phyloP scores from a whole-genome alignment of 92 coral and sea anemone genomes.

The Zoanthus gigantus region DNA sequence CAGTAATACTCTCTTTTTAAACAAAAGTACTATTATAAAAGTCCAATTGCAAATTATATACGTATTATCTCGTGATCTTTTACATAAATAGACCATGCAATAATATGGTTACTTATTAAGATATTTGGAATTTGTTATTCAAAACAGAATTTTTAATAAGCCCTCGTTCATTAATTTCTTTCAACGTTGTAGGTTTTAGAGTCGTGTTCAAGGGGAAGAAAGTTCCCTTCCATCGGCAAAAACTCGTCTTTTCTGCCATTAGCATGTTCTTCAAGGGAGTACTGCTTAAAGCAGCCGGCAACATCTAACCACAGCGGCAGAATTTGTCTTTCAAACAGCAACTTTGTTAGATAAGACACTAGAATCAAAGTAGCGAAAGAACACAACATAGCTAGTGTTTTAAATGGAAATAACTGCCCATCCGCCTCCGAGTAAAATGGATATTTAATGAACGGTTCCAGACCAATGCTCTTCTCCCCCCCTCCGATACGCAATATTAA shows the following conservation, averaged over 20 bases:
- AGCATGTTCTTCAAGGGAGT: constrained; percentile 39
- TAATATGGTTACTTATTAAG: no score
- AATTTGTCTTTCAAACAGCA: constrained; percentile 68
- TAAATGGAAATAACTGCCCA: constrained; percentile 93
- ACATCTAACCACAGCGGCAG: constrained; percentile 74
- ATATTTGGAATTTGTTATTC: no score
- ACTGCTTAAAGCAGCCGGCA: constrained; percentile 76
- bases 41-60: no score
- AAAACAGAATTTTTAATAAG: no score
- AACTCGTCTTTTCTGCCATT: background rate
- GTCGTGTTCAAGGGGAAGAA: background rate
- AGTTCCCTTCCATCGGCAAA: constrained; percentile 39
- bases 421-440: constrained; percentile 76
- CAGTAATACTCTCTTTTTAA: no score
- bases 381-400: constrained; percentile 87
- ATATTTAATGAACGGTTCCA: constrained; percentile 77
- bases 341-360: constrained; percentile 75
- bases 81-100: no score
- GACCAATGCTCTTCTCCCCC: constrained; percentile 78
- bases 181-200: no score
- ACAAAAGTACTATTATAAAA: no score
- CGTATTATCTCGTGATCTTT: no score
- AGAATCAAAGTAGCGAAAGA: constrained; percentile 71
- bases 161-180: no score
- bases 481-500: constrained; percentile 82